phyloP scores from a whole-genome alignment of 2,113 vertebrate genomes.

The Mesocricetus auratus region DNA sequence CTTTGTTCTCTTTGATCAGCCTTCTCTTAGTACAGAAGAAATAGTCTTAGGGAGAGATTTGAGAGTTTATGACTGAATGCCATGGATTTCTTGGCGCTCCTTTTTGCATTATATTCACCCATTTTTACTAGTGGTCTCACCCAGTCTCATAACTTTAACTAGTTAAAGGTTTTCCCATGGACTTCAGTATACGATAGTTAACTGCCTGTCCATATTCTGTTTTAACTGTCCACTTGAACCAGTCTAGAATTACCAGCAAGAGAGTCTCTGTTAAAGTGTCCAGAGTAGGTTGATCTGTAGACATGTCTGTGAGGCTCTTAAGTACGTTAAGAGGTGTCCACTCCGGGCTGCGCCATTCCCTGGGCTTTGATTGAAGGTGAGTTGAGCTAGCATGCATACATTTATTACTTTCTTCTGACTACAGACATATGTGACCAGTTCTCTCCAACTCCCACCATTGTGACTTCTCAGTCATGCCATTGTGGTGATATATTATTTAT shows the following conservation, averaged over 20 bases:
- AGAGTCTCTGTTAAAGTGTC: background rate
- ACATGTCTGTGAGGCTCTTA: background rate
- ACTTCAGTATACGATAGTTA: slow-evolving; percentile 12
- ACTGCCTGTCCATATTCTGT: background rate
- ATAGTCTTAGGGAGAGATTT: background rate
- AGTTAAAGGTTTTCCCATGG: background rate
- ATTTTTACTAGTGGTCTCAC: background rate
- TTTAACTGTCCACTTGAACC: background rate
- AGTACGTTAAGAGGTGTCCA: background rate
- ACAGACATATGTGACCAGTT: no score
- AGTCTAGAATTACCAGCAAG: background rate
- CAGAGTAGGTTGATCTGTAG: background rate
- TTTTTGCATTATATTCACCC: background rate
- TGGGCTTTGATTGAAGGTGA: background rate
- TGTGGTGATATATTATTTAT: no score
- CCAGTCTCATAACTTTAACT: background rate
- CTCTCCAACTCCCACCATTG: background rate
- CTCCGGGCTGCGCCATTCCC: background rate
- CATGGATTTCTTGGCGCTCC: background rate
- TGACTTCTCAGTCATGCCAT: background rate
- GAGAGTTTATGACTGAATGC: background rate
- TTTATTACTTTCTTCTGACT: background rate
- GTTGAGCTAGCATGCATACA: background rate
- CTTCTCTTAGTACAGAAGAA: slow-evolving; percentile 21
- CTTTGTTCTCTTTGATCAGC: background rate